Conservation (phyloP, 2,888 invertebrate species). For the Galerucella nymphaeae region DNA sequence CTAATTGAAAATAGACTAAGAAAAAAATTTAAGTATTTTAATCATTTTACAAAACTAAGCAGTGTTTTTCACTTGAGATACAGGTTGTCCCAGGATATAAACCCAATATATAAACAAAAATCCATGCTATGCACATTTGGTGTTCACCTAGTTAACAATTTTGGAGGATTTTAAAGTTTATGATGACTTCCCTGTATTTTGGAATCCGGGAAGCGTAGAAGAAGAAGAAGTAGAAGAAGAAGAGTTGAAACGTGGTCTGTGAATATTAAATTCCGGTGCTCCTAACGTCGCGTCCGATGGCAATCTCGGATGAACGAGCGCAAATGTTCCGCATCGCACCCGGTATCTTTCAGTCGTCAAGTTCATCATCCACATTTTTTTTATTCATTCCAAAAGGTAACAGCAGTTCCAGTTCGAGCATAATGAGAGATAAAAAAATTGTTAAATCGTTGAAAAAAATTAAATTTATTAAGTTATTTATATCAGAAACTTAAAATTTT, state of each 20-base stretch:
- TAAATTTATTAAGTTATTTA: no score
- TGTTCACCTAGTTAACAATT: neutral
- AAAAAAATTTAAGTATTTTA: no score
- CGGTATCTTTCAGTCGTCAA: neutral
- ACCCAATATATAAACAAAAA: no score
- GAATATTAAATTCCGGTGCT: conserved; percentile 28
- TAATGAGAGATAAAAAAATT: no score
- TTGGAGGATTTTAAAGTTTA: neutral
- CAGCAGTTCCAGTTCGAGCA: neutral
- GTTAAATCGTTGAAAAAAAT: no score
- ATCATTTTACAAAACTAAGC: no score
- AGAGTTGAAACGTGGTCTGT: conserved; percentile 26
- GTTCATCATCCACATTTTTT: neutral
- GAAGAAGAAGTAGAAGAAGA: conserved; percentile 1
- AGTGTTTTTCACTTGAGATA: no score
- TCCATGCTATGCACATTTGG: no score
- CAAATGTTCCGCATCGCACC: neutral
- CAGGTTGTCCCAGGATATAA: no score
- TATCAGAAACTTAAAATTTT: no score
- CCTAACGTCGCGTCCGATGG: conserved; percentile 2
- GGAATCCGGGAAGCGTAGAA: neutral
- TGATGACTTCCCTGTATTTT: conserved; percentile 9
- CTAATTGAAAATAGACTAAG: no score
- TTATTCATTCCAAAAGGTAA: neutral
- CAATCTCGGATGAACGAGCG: conserved; percentile 19